Conservation (phyloP, 2,113 vertebrate species). For the Eulemur rufifrons region DNA sequence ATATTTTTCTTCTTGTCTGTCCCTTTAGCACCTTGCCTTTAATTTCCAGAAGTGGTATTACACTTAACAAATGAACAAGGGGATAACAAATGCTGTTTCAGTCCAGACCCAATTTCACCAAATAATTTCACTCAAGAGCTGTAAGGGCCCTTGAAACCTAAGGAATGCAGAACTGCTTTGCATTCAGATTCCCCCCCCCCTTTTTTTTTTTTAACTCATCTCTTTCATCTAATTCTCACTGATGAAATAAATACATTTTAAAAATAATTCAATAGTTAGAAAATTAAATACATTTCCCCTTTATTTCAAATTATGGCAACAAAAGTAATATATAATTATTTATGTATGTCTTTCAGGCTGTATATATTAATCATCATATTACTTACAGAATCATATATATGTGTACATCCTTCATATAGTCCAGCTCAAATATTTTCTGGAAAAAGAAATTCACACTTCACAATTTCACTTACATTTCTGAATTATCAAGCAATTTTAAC, state of each 20-base stretch:
- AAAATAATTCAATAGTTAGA: slow-evolving; percentile 69
- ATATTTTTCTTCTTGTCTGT: slow-evolving; percentile 82
- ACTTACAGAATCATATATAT: not conserved
- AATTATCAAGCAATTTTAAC: slow-evolving; percentile 36
- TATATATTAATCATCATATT: not conserved
- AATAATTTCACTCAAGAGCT: slow-evolving; percentile 86
- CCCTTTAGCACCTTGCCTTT: slow-evolving; percentile 82
- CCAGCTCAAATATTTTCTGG: slow-evolving; percentile 39
- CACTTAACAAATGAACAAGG: slow-evolving; percentile 78
- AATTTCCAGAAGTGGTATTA: slow-evolving; percentile 85
- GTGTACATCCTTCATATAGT: not conserved
- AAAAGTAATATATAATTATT: not conserved
- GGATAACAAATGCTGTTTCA: slow-evolving; percentile 74
- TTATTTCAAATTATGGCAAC: slow-evolving; percentile 38
- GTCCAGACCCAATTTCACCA: slow-evolving; percentile 83
- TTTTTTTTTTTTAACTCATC: slow-evolving; percentile 29
- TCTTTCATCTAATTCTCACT: slow-evolving; percentile 74
- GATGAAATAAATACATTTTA: slow-evolving; percentile 65
- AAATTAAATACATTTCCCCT: slow-evolving; percentile 51
- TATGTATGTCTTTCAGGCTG: not conserved
- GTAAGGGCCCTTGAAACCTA: slow-evolving; percentile 84
- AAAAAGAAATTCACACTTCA: not conserved
- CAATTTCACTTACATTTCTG: slow-evolving; percentile 46
- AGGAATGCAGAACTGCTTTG: slow-evolving; percentile 76
- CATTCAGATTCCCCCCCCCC: slow-evolving; percentile 22